Evolutionary conservation across 2,797 vertebrate genomes (phyloP), one percentile per base, ranked within the genome.

Genomic region (Malurus leucopterus): DNA sequence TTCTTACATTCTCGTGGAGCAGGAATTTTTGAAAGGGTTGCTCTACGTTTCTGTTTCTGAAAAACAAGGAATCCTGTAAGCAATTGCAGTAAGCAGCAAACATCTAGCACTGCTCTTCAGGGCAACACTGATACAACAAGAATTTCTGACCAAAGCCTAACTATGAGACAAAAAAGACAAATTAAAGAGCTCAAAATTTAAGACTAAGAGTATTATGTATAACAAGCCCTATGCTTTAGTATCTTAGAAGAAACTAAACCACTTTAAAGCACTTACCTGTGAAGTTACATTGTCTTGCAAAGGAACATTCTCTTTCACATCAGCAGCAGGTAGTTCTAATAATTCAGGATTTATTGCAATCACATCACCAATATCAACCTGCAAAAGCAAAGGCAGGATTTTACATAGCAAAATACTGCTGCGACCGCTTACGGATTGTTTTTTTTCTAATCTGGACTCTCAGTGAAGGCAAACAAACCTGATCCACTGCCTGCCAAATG

Each of bases 21-120:
- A 51, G 98, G 98, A 91, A 99, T 99, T 97, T 97, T 98, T 75
- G 99, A 99, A 68, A 97, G 95, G 32, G 98, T 97, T 38, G 98
- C 95, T 89, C 97, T 97, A 67, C 97, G 96, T 26, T 97, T 98
- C 71, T 97, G 97, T 94, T 97, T 98, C 98, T 99, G 93, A 62
- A 92, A 96, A 90, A 54, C 71, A 91, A 67, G 17, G 4, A 87
- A 8, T 24, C 30, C 20, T 57, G 4, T 76, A 40, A 90, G n/a
- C 32, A 76, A 44, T 4, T 2, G 1, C 30, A 72, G 3, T 26
- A 47, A 72, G 29, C 59, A 47, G 27, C 27, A 70, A 72, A 54
- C 29, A 68, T 2, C 26, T 13, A 32, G 21, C 49, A 77, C 29
- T 69, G 41, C 30, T 49, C 40, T 72, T 81, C 32, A 57, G 69